Conservation (phyloP, 2,797 vertebrate species). For the Myripristis murdjan region DNA sequence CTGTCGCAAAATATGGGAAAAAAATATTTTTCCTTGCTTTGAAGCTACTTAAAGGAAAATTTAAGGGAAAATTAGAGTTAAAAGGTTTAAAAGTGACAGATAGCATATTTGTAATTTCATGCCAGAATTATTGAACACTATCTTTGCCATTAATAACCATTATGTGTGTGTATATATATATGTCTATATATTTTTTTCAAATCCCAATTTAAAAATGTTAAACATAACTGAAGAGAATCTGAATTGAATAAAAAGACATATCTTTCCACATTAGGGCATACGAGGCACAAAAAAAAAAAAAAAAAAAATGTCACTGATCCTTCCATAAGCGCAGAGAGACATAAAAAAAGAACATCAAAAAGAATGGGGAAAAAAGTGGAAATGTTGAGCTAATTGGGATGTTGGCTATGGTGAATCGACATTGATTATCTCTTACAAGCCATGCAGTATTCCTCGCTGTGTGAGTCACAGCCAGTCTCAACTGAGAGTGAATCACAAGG, state of each 20-base stretch:
- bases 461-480: conserved; percentile 24
- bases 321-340: background rate
- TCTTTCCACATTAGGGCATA: background rate
- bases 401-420: conserved; percentile 53
- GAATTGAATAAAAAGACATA: conserved; percentile 6
- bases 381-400: conserved; percentile 25
- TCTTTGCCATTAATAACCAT: background rate
- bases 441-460: conserved; percentile 39
- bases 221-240: background rate
- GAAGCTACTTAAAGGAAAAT: too few relatives aligned
- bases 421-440: conserved; percentile 45
- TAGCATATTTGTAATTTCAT: background rate
- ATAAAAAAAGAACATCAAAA: conserved; percentile 38
- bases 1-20: too few relatives aligned
- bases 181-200: conserved; percentile 12
- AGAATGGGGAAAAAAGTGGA: conserved; percentile 10
- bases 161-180: conserved; percentile 3
- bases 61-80: too few relatives aligned
- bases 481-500: conserved; percentile 46
- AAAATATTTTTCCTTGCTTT: too few relatives aligned
- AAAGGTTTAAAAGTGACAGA: too few relatives aligned
- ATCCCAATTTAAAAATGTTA: background rate
- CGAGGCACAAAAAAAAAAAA: conserved; percentile 6
- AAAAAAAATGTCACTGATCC: background rate
- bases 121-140: background rate